Evolutionary conservation across 2,888 invertebrate genomes (phyloP).

Genomic region (Tethea ocularis): DNA sequence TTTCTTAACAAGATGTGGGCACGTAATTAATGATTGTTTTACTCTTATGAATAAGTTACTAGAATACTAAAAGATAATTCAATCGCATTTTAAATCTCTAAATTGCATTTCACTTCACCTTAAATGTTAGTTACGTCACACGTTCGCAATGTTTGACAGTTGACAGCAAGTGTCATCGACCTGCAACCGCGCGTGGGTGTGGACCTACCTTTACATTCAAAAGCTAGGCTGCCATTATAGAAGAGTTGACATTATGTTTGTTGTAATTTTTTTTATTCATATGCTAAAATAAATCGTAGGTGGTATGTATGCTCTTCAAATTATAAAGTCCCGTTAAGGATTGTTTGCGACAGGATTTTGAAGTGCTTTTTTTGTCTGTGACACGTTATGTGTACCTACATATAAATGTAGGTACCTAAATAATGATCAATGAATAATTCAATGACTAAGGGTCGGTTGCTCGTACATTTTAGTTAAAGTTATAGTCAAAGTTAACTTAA

Average conservation of each 20-base stretch:
- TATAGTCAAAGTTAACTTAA: too few species aligned
- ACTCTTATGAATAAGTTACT: neutral
- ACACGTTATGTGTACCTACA: too few species aligned
- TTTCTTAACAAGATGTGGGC: neutral
- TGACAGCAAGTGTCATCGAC: slow-evolving; percentile 34
- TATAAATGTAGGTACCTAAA: too few species aligned
- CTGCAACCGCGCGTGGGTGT: slow-evolving; percentile 36
- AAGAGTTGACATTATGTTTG: slow-evolving; percentile 7
- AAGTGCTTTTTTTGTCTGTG: neutral
- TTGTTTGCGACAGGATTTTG: neutral
- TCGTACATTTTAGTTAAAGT: too few species aligned
- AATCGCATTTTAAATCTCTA: neutral
- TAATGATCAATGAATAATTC: too few species aligned
- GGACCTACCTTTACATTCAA: slow-evolving; percentile 14
- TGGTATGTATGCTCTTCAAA: neutral
- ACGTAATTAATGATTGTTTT: neutral
- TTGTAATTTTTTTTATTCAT: slow-evolving; percentile 1
- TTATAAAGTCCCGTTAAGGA: neutral
- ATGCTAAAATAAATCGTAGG: neutral
- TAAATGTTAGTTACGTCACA: slow-evolving; percentile 9
- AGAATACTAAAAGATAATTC: neutral
- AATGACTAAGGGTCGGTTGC: too few species aligned
- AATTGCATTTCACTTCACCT: neutral
- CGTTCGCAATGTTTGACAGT: slow-evolving; percentile 21
- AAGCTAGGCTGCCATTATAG: slow-evolving; percentile 16